phyloP scores from a whole-genome alignment of 2,797 vertebrate genomes.

The Crenichthys baileyi region DNA sequence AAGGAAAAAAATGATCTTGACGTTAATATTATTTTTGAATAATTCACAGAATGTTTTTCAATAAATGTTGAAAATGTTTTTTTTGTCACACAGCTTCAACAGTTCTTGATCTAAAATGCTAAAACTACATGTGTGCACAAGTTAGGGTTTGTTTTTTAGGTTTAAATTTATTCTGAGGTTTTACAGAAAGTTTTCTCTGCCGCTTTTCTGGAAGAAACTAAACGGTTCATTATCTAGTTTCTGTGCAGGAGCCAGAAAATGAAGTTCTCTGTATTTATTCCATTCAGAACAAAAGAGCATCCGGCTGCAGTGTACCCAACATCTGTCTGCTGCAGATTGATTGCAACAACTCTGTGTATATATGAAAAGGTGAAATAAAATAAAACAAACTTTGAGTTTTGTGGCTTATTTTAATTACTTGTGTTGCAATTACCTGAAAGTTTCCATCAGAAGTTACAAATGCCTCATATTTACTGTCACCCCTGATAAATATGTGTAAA shows the following conservation, averaged over 20 bases:
- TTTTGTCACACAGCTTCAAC: background rate
- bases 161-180: background rate
- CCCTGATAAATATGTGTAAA: too few relatives aligned
- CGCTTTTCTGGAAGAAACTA: background rate
- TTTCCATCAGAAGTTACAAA: background rate
- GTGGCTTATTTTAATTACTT: background rate
- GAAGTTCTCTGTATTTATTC: background rate
- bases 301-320: conserved; percentile 29
- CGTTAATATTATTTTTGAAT: too few relatives aligned
- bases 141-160: too few relatives aligned
- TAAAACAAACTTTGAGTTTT: background rate
- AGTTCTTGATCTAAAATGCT: background rate
- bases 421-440: background rate
- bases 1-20: too few relatives aligned
- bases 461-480: too few relatives aligned
- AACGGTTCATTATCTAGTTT: background rate
- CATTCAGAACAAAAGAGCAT: background rate
- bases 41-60: too few relatives aligned
- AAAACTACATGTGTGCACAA: background rate
- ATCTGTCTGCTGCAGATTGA: conserved; percentile 18
- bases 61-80: background rate
- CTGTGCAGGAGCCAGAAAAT: background rate
- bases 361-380: background rate
- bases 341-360: background rate
- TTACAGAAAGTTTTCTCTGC: background rate